These are phyloP conservation scores for human DNA, from an alignment of 2,113 vertebrate genomes.

Conservation along the genomic window GRCh38 chr1:45378501-45379000, in stretches of 20 bases:
- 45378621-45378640: neutral
- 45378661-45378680: constrained; percentile 33
- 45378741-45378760: neutral
- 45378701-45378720: neutral
- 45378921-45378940: neutral
- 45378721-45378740: neutral
- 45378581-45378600: neutral
- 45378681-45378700: neutral
- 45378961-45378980: neutral
- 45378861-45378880: neutral
- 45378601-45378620: neutral
- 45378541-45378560: neutral
- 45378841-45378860: neutral
- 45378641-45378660: constrained; percentile 9
- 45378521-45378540: neutral
- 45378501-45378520: neutral
- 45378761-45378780: neutral
- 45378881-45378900: neutral
- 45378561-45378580: neutral
- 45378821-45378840: neutral
- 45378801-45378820: neutral
- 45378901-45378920: neutral
- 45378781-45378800: neutral
- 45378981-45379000: neutral
- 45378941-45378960: neutral